Percentiles rank a stretch among this genome's conserved stretches.
Evolutionary conservation across 2,888 invertebrate species (phyloP).

Genomic region (Phragmatobia fuliginosa): DNA sequence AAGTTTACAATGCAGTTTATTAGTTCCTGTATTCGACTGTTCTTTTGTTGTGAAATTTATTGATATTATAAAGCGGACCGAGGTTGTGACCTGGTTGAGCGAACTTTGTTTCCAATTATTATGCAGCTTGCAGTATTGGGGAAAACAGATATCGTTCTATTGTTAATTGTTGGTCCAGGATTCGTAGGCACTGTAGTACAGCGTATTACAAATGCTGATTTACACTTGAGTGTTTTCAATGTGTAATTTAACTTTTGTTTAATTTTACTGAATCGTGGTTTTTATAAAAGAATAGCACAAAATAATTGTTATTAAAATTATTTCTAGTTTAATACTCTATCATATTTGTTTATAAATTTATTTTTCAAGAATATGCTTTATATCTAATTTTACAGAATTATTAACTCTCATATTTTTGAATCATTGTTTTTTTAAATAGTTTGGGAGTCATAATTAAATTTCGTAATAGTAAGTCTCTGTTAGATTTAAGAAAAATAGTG

Average conservation of each 20-base stretch:
- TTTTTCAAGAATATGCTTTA: too few relatives aligned
- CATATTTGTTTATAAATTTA: too few relatives aligned
- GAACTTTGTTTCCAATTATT: constrained; percentile 45
- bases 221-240: not conserved
- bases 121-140: constrained; percentile 31
- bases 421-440: too few relatives aligned
- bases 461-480: too few relatives aligned
- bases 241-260: not conserved
- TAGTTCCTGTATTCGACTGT: constrained; percentile 29
- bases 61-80: constrained; percentile 42
- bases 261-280: too few relatives aligned
- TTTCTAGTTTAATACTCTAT: too few relatives aligned
- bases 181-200: not conserved
- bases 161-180: constrained; percentile 6
- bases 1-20: constrained; percentile 43
- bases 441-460: too few relatives aligned
- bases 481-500: too few relatives aligned
- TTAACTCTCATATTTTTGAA: too few relatives aligned
- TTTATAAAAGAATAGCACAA: too few relatives aligned
- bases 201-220: not conserved
- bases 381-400: too few relatives aligned
- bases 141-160: constrained; percentile 22
- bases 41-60: constrained; percentile 49
- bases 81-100: constrained; percentile 30
- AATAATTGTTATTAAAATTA: too few relatives aligned